These are phyloP conservation scores for Latrodectus hesperus DNA, from an alignment of 2,888 invertebrate species.

Conservation along the genomic window DNA sequence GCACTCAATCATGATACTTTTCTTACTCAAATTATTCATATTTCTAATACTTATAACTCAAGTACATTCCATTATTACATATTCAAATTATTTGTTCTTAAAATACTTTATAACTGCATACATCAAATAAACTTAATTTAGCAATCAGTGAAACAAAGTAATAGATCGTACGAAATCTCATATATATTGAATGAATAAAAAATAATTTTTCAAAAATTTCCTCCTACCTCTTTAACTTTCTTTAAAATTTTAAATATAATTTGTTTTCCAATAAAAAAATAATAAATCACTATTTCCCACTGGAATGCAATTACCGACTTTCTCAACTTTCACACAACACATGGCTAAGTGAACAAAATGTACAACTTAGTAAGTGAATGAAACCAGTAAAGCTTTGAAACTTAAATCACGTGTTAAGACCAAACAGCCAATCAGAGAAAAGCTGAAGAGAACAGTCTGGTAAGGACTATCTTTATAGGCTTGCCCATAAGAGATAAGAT, in stretches of 20 bases:
- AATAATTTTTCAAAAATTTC: background rate
- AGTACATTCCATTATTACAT: too few species aligned
- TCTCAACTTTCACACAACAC: slow-evolving; percentile 11
- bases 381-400: background rate
- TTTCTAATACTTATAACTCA: too few species aligned
- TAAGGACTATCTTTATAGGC: too few species aligned
- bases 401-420: slow-evolving; percentile 19
- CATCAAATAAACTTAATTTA: too few species aligned
- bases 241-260: slow-evolving; percentile 27
- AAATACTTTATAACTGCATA: too few species aligned
- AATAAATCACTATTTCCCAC: background rate
- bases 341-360: slow-evolving; percentile 4
- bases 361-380: background rate
- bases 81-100: too few species aligned
- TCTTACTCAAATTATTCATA: too few species aligned
- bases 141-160: too few species aligned
- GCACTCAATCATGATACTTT: too few species aligned
- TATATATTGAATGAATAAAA: background rate
- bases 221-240: background rate
- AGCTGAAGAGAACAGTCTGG: background rate
- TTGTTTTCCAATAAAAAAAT: slow-evolving; percentile 31
- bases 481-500: background rate
- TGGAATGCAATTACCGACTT: background rate
- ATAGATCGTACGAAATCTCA: background rate
- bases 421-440: slow-evolving; percentile 25